Conservation (phyloP, 2,797 vertebrate species). For the Melanotaenia boesemani region DNA sequence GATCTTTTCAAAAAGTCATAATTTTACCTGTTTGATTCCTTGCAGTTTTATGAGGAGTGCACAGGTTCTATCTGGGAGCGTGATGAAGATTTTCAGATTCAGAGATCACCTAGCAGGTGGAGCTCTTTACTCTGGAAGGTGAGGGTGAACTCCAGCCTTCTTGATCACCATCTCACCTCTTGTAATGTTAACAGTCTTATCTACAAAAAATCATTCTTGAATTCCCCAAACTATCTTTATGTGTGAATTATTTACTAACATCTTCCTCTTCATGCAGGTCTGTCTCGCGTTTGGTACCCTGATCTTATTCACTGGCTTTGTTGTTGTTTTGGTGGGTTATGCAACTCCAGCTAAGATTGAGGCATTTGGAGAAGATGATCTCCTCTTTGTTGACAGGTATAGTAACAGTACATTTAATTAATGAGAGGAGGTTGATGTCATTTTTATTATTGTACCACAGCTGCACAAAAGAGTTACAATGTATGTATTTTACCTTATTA, state of each 20-base stretch:
- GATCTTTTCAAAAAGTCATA: too few relatives aligned
- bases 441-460: not conserved
- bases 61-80: conserved; percentile 98
- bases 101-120: conserved; percentile 97
- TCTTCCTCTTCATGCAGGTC: conserved; percentile 81
- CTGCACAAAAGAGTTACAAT: too few relatives aligned
- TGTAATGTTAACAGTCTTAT: not conserved
- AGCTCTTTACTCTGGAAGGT: conserved; percentile 99
- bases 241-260: not conserved
- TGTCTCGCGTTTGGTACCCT: conserved; percentile 92
- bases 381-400: conserved; percentile 92
- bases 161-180: not conserved
- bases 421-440: not conserved
- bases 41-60: conserved; percentile 97
- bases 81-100: conserved; percentile 99
- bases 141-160: conserved; percentile 14
- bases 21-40: not conserved
- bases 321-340: conserved; percentile 92
- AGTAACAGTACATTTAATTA: not conserved
- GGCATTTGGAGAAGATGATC: conserved; percentile 93
- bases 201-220: not conserved
- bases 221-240: not conserved
- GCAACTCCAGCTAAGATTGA: conserved; percentile 91
- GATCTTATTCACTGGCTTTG: conserved; percentile 91
- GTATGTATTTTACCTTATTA: too few relatives aligned